Evolutionary conservation across 2,888 invertebrate species (phyloP).

Genomic region (Eupithecia subumbrata): DNA sequence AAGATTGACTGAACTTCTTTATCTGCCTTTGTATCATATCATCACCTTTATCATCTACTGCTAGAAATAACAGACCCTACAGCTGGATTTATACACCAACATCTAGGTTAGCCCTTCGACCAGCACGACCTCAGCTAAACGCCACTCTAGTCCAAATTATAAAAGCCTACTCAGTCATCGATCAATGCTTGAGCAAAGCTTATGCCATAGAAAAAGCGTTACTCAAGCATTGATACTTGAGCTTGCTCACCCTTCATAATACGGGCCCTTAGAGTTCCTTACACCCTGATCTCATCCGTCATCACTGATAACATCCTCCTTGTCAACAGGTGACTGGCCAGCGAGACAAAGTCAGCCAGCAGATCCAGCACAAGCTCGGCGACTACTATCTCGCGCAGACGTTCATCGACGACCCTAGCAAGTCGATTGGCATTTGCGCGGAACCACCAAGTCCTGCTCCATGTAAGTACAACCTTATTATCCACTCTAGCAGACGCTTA

Average conservation of each 20-base stretch:
- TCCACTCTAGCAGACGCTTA: background rate
- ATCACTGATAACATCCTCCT: background rate
- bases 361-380: slow-evolving; percentile 89
- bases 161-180: background rate
- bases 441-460: slow-evolving; percentile 87
- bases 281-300: background rate
- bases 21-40: background rate
- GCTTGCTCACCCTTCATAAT: background rate
- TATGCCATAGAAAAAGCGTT: background rate
- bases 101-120: background rate
- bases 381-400: slow-evolving; percentile 88
- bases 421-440: slow-evolving; percentile 88
- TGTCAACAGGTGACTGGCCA: slow-evolving; percentile 85
- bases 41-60: background rate
- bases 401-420: slow-evolving; percentile 86
- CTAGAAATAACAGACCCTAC: background rate
- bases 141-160: background rate
- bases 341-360: slow-evolving; percentile 86
- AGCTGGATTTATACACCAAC: background rate
- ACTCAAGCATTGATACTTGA: background rate
- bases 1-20: background rate
- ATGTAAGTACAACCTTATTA: slow-evolving; percentile 66
- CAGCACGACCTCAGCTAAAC: background rate
- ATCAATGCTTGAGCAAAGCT: background rate
- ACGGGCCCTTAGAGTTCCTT: background rate